phyloP scores from a whole-genome alignment of 2,888 invertebrate species.

The Trichogramma dendrolimi region DNA sequence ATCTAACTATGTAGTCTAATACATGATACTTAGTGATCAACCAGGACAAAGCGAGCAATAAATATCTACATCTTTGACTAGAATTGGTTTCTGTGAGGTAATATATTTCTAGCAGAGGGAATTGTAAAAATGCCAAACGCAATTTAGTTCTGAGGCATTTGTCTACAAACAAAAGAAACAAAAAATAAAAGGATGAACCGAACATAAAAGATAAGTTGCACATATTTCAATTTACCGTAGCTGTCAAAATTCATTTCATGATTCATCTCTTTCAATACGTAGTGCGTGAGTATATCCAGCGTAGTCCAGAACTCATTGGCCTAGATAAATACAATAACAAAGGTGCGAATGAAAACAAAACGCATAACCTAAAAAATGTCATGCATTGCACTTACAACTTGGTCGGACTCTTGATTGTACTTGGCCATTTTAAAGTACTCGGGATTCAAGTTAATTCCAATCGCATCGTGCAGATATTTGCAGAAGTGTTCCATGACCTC shows the following conservation, averaged over 20 bases:
- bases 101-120: conserved; percentile 47
- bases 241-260: conserved; percentile 7
- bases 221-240: neutral
- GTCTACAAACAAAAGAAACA: conserved; percentile 26
- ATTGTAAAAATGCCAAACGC: conserved; percentile 44
- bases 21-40: conserved; percentile 41
- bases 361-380: conserved; percentile 18
- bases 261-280: conserved; percentile 20
- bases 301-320: conserved; percentile 27
- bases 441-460: conserved; percentile 41
- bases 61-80: conserved; percentile 38
- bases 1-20: conserved; percentile 33
- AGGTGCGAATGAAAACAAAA: conserved; percentile 3
- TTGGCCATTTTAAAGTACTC: conserved; percentile 49
- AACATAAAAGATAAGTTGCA: neutral
- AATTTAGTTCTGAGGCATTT: conserved; percentile 41
- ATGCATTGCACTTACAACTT: conserved; percentile 41
- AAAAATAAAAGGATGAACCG: neutral
- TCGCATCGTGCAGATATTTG: conserved; percentile 43
- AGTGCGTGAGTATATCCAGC: conserved; percentile 25
- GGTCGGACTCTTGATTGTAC: conserved; percentile 39
- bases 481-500: conserved; percentile 46
- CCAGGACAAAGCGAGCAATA: conserved; percentile 49
- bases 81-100: conserved; percentile 34
- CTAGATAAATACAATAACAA: conserved; percentile 14